phyloP scores from a whole-genome alignment of 2,113 vertebrate genomes.

The Ailuropoda melanoleuca region DNA sequence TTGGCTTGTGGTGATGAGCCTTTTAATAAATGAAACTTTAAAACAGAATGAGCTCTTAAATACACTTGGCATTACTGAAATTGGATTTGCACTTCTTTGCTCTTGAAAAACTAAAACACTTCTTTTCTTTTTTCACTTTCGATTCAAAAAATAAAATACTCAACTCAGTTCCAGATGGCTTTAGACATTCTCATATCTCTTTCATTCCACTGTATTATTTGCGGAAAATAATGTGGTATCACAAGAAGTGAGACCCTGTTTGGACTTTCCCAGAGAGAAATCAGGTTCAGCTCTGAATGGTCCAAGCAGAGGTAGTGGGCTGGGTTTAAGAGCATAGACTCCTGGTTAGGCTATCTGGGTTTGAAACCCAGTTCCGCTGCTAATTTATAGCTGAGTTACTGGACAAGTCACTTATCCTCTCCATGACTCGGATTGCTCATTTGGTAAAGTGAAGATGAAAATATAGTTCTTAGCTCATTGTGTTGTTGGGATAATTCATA shows the following conservation, averaged over 20 bases:
- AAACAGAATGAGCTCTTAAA: neutral
- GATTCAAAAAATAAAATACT: constrained; percentile 3
- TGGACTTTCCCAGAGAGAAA: neutral
- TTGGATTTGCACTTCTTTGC: neutral
- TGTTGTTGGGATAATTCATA: neutral
- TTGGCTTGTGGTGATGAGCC: neutral
- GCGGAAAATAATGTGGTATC: neutral
- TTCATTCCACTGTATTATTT: neutral
- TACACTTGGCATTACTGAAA: neutral
- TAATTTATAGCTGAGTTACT: neutral
- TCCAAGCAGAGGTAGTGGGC: neutral
- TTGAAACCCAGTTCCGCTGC: neutral
- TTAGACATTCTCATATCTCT: neutral
- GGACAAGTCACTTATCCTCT: neutral
- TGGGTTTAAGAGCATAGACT: neutral
- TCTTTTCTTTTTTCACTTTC: neutral
- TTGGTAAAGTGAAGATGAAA: neutral
- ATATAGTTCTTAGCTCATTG: neutral
- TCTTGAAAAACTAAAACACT: neutral
- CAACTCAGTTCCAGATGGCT: neutral
- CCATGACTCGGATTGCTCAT: neutral
- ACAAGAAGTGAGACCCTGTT: neutral
- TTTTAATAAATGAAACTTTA: constrained; percentile 39
- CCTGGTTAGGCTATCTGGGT: neutral
- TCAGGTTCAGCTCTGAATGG: neutral